Evolutionary conservation across 1,140 invertebrate species (phyloP), one percentile per base, ranked within the genome.

Genomic region (Hyles euphorbiae): DNA sequence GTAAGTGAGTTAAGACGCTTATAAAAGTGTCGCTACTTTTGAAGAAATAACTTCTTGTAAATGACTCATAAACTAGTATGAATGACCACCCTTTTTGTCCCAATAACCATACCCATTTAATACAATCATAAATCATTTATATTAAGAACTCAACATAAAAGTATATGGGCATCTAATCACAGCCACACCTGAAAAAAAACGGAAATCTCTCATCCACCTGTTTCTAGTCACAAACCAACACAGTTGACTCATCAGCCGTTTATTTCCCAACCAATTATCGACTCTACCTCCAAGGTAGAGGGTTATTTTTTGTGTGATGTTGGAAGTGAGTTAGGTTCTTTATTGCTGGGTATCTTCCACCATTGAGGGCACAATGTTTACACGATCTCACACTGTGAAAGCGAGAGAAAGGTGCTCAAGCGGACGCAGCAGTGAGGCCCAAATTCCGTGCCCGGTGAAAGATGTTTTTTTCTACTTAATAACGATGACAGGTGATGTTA

Each of bases 321-420:
- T 2, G 3, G 11, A 5, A 53, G 34, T 9, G 7, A 56, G 52
- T 58, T 70, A 72, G 34, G 58, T 34, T 58, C 4, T 61, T 67
- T 22, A 57, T n/a, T 49, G 40, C 52, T 58, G 36, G 57, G 45
- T 48, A 45, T 11, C 45, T 54, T 43, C 11, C 22, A 48, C 53
- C 65, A 74, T 67, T 58, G 70, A 70, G 71, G 73, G 73, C 71
- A 67, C 56, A 57, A 58, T 67, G 70, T 72, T 70, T 74, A 68
- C 66, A 52, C 67, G 73, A 65, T 73, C 65, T 72, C 67, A 62
- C 61, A 33, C 44, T 40, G 69, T 66, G 78, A 81, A 78, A 81
- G 78, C 74, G 7, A 68, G 78, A 78, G 78, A 81, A 81, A 78
- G 76, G 70, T 72, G 69, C 64, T 56, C 59, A 63, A 58, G 67